Evolutionary conservation across 2,888 invertebrate genomes (phyloP).

Genomic region (Merodon equestris): DNA sequence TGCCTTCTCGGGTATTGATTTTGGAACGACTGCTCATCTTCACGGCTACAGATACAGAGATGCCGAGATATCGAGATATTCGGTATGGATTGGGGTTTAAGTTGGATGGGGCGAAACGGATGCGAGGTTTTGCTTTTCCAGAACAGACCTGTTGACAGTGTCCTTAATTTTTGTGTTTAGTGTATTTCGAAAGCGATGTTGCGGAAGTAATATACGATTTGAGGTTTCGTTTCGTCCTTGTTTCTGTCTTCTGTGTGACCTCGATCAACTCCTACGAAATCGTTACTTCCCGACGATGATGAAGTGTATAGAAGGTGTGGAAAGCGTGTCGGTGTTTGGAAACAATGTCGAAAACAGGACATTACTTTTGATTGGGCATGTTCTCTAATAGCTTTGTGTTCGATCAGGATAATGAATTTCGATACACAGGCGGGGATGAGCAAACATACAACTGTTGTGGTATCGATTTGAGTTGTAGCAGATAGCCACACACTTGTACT

Average conservation of each 20-base stretch:
- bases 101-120: too few species aligned
- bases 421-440: too few species aligned
- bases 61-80: too few species aligned
- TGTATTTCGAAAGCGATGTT: constrained; percentile 31
- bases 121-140: background rate
- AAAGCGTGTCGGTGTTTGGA: background rate
- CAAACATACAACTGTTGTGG: too few species aligned
- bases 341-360: constrained; percentile 11
- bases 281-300: background rate
- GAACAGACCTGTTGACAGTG: constrained; percentile 43
- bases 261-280: background rate
- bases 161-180: constrained; percentile 38
- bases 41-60: too few species aligned
- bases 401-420: constrained; percentile 9
- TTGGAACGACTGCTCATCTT: background rate
- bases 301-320: background rate
- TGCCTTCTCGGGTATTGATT: constrained; percentile 9
- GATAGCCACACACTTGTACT: too few species aligned
- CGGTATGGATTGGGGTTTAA: background rate
- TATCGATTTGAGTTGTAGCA: too few species aligned
- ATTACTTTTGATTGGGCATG: constrained; percentile 21
- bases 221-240: too few species aligned
- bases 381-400: constrained; percentile 22
- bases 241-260: too few species aligned
- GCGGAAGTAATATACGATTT: constrained; percentile 25